Percentiles rank a stretch among this genome's conserved stretches.
These are phyloP conservation scores for Perca fluviatilis DNA, from an alignment of 2,113 vertebrate species.

Conservation along the genomic window DNA sequence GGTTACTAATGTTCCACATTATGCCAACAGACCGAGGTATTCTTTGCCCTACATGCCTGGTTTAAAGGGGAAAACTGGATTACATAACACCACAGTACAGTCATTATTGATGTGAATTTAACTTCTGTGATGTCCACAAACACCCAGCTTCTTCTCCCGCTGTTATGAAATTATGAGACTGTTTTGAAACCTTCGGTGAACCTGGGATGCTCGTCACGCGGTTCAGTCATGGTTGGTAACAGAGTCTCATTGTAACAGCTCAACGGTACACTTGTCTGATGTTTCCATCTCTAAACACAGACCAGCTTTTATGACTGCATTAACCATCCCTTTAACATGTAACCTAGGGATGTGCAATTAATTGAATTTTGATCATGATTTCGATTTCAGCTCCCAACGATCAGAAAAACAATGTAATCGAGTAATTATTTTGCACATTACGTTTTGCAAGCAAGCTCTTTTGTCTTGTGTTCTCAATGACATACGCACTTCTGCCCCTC, in stretches of 20 bases:
- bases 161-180: conserved; percentile 46
- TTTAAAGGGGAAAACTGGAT: background rate
- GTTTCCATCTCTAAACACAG: conserved; percentile 29
- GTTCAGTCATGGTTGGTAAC: conserved; percentile 44
- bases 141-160: conserved; percentile 19
- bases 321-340: background rate
- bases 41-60: background rate
- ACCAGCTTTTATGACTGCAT: conserved; percentile 10
- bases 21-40: background rate
- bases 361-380: too few relatives aligned
- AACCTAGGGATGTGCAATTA: too few relatives aligned
- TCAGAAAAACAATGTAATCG: too few relatives aligned
- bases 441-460: too few relatives aligned
- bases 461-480: too few relatives aligned
- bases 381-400: too few relatives aligned
- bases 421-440: too few relatives aligned
- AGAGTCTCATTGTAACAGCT: conserved; percentile 52
- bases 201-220: conserved; percentile 56
- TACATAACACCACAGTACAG: conserved; percentile 44
- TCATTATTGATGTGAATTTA: conserved; percentile 18
- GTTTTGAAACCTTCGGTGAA: conserved; percentile 53
- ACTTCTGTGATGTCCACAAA: conserved; percentile 16
- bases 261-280: conserved; percentile 24
- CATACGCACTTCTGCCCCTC: too few relatives aligned
- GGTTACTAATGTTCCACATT: background rate